Evolutionary conservation across 2,113 vertebrate genomes (phyloP).

Genomic region (Ictalurus punctatus): DNA sequence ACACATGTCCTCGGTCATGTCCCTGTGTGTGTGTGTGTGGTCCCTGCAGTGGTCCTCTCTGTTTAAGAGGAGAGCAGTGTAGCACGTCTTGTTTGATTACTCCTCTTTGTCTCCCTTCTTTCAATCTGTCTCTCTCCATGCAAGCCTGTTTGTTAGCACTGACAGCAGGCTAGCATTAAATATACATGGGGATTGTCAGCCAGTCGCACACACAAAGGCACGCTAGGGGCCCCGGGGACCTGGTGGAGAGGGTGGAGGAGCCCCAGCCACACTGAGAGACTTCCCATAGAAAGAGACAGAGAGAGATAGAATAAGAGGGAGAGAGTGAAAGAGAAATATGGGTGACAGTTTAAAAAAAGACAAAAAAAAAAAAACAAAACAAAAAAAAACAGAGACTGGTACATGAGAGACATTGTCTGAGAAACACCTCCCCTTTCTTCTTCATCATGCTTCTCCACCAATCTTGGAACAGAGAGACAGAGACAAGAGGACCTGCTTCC

Average conservation of each 20-base stretch:
- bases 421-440: conserved; percentile 14
- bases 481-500: conserved; percentile 27
- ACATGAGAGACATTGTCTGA: background rate
- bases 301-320: conserved; percentile 34
- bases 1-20: background rate
- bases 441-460: conserved; percentile 27
- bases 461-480: conserved; percentile 38
- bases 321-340: background rate
- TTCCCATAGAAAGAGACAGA: conserved; percentile 38
- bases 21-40: conserved; percentile 9
- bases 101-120: conserved; percentile 51
- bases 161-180: conserved; percentile 85
- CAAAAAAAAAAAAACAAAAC: background rate
- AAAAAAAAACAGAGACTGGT: background rate
- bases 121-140: conserved; percentile 59
- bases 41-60: conserved; percentile 59
- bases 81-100: conserved; percentile 65
- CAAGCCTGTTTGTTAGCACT: conserved; percentile 81
- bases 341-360: background rate
- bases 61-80: conserved; percentile 58
- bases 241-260: conserved; percentile 62
- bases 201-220: conserved; percentile 76
- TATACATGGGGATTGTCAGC: conserved; percentile 81
- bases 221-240: conserved; percentile 57
- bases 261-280: conserved; percentile 34